These are phyloP conservation scores for Aramus guarauna DNA, from an alignment of 2,113 vertebrate species.

Conservation along the genomic window DNA sequence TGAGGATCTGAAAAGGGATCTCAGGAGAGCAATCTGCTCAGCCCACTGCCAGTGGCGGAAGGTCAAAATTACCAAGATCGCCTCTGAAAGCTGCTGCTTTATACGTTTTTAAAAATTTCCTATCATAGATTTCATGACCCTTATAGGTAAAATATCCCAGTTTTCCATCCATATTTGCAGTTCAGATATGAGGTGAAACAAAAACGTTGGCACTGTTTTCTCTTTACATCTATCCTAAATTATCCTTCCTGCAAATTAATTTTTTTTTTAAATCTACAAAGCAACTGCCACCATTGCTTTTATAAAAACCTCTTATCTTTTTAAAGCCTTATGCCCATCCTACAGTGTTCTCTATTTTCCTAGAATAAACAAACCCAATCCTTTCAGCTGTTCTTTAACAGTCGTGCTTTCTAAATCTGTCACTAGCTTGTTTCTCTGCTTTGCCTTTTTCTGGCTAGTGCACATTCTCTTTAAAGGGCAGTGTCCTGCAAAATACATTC, in stretches of 20 bases:
- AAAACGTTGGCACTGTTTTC: background rate
- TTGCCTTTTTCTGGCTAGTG: background rate
- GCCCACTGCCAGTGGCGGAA: background rate
- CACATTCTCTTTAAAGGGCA: background rate
- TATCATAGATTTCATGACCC: background rate
- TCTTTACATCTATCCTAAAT: background rate
- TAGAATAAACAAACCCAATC: slow-evolving; percentile 16
- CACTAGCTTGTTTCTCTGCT: background rate
- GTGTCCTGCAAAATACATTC: background rate
- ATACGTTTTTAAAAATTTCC: background rate
- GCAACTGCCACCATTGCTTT: background rate
- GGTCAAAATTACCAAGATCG: background rate
- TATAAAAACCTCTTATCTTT: background rate
- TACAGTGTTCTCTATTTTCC: background rate
- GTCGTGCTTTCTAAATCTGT: background rate
- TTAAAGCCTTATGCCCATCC: background rate
- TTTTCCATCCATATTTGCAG: background rate
- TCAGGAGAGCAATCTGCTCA: background rate
- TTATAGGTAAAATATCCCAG: background rate
- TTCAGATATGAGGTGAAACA: background rate
- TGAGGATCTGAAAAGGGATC: background rate
- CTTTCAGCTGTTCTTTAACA: slow-evolving; percentile 25
- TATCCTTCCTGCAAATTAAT: background rate
- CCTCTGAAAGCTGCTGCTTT: background rate
- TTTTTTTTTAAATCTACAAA: background rate